A percentile compares a stretch with the other conserved stretches of the same genome.
These are phyloP conservation scores for Himalopsyche phryganea DNA, from an alignment of 1,140 invertebrate species.

Conservation along the genomic window DNA sequence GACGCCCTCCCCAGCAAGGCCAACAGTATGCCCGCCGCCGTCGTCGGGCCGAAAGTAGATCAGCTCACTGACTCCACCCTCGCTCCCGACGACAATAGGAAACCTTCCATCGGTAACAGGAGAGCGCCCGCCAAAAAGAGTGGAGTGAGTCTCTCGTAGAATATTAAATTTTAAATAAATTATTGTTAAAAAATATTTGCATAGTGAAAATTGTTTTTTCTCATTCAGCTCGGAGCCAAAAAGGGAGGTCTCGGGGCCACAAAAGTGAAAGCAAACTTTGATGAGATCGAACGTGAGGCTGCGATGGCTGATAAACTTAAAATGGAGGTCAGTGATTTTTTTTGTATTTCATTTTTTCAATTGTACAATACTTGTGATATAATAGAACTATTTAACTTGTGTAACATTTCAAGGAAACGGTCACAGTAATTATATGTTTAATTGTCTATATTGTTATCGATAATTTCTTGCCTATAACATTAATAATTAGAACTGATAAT, in stretches of 20 bases:
- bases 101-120: conserved; percentile 68
- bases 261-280: conserved; percentile 91
- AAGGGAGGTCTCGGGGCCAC: conserved; percentile 94
- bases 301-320: conserved; percentile 74
- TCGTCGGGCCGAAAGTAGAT: conserved; percentile 42
- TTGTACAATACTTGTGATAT: too few species aligned
- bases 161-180: too few species aligned
- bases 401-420: too few species aligned
- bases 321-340: conserved; percentile 45
- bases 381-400: too few species aligned
- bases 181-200: too few species aligned
- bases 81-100: conserved; percentile 51
- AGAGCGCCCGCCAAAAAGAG: conserved; percentile 63
- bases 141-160: conserved; percentile 58
- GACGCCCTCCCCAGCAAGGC: neutral
- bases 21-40: conserved; percentile 25
- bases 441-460: too few species aligned
- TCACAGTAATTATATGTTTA: too few species aligned
- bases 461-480: too few species aligned
- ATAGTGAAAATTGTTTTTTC: too few species aligned
- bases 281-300: conserved; percentile 90
- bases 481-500: too few species aligned
- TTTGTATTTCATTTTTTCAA: neutral
- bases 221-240: conserved; percentile 63
- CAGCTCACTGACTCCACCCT: conserved; percentile 25